These are phyloP conservation scores for Lamproptera curius DNA, from an alignment of 2,888 invertebrate genomes.

Conservation along the genomic window DNA sequence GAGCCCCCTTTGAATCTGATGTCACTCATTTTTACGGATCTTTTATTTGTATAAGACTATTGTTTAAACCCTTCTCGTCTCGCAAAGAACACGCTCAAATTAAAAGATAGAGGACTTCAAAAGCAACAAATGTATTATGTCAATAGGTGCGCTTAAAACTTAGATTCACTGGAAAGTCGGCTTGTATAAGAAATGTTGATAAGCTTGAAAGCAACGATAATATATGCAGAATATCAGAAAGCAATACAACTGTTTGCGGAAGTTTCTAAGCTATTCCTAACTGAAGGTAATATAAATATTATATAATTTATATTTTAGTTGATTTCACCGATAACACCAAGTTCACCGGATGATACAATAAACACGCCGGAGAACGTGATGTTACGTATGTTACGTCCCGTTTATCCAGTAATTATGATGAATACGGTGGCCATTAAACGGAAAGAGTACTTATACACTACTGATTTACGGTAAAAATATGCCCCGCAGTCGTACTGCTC, in stretches of 20 bases:
- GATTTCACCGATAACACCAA: too few relatives aligned
- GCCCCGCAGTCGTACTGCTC: too few relatives aligned
- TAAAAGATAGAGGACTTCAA: conserved; percentile 4
- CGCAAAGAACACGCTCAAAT: conserved; percentile 6
- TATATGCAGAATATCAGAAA: neutral
- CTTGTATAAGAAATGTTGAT: neutral
- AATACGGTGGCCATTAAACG: too few relatives aligned
- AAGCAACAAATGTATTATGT: neutral
- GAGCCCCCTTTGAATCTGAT: conserved; percentile 13
- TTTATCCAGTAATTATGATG: too few relatives aligned
- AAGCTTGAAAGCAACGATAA: neutral
- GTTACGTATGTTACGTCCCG: too few relatives aligned
- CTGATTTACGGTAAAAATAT: too few relatives aligned
- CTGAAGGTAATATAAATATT: too few relatives aligned
- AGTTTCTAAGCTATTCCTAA: too few relatives aligned
- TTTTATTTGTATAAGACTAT: conserved; percentile 14
- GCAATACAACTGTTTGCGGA: neutral
- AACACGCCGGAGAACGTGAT: too few relatives aligned
- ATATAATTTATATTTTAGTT: too few relatives aligned
- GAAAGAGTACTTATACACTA: too few relatives aligned
- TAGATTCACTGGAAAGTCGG: neutral
- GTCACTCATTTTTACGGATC: conserved; percentile 13
- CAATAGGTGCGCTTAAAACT: neutral
- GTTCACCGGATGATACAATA: too few relatives aligned
- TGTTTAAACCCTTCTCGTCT: conserved; percentile 15